Evolutionary conservation across 2,113 vertebrate genomes (phyloP).

Genomic region (Tympanuchus pallidicinctus): DNA sequence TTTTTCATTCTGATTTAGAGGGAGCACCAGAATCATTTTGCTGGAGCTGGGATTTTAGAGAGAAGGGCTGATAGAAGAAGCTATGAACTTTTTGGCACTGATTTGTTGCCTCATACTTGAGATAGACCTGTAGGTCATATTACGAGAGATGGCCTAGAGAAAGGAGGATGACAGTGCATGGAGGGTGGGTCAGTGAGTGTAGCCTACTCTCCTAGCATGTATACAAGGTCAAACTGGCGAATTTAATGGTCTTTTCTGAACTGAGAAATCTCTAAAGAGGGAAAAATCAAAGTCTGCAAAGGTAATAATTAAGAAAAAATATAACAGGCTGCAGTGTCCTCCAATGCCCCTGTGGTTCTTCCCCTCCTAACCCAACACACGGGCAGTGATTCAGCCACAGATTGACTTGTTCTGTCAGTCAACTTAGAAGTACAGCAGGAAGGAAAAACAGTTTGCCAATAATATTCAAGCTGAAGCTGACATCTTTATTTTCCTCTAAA

Average conservation of each 20-base stretch:
- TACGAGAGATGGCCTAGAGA: background rate
- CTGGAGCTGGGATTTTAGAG: background rate
- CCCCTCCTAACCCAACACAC: background rate
- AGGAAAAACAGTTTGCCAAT: background rate
- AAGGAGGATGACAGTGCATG: background rate
- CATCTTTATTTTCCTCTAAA: slow-evolving; percentile 25
- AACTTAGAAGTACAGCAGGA: background rate
- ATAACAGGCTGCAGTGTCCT: background rate
- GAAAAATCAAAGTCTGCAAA: background rate
- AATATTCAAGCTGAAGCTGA: background rate
- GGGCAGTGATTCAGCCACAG: background rate
- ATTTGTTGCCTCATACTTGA: background rate
- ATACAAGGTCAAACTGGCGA: background rate
- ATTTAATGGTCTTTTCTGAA: background rate
- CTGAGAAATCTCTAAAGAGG: background rate
- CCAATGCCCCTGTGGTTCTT: background rate
- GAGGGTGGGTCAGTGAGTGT: background rate
- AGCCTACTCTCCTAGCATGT: background rate
- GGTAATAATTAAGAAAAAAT: background rate
- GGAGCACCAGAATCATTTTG: background rate
- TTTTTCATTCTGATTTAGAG: background rate
- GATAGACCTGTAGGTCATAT: background rate
- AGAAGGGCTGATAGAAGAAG: background rate
- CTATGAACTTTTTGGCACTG: background rate
- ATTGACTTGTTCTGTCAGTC: background rate